phyloP scores from a whole-genome alignment of 2,888 invertebrate genomes.

The Thyatira batis region DNA sequence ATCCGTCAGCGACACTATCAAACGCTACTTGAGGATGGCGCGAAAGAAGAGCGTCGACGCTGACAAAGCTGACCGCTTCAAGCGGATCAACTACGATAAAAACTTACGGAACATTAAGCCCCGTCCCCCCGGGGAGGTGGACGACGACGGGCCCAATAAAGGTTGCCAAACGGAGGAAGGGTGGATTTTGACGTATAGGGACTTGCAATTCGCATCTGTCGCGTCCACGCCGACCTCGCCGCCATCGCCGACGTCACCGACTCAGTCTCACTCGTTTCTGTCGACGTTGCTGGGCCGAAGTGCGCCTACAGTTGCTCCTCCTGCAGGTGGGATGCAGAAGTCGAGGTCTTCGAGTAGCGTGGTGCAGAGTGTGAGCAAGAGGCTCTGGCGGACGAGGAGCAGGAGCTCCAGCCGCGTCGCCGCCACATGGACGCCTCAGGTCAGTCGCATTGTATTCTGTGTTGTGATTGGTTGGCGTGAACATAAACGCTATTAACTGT shows the following conservation, averaged over 20 bases:
- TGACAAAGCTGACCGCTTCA: constrained; percentile 91
- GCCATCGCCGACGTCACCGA: constrained; percentile 75
- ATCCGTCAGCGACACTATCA: constrained; percentile 93
- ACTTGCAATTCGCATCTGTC: constrained; percentile 60
- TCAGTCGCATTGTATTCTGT: constrained; percentile 78
- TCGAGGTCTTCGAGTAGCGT: constrained; percentile 94
- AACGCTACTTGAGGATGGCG: constrained; percentile 92
- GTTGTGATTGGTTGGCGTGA: background rate
- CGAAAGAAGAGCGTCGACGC: constrained; percentile 93
- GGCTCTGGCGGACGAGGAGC: constrained; percentile 92
- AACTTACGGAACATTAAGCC: constrained; percentile 92
- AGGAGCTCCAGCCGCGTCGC: constrained; percentile 88
- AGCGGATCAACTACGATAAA: constrained; percentile 93
- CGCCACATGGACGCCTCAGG: constrained; percentile 93
- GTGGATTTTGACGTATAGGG: constrained; percentile 84
- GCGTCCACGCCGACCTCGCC: constrained; percentile 78
- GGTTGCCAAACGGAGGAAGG: constrained; percentile 90
- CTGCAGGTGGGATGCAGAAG: constrained; percentile 92
- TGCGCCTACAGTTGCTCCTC: constrained; percentile 56
- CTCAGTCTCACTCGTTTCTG: constrained; percentile 74
- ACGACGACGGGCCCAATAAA: constrained; percentile 89
- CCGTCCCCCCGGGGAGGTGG: constrained; percentile 88
- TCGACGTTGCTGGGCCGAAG: constrained; percentile 64
- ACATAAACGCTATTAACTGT: constrained; percentile 1
- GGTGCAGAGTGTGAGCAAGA: constrained; percentile 92